A percentile compares a stretch with the other conserved stretches of the same genome.
Evolutionary conservation across 2,888 invertebrate genomes (phyloP).

Genomic region (Acleris cristana): DNA sequence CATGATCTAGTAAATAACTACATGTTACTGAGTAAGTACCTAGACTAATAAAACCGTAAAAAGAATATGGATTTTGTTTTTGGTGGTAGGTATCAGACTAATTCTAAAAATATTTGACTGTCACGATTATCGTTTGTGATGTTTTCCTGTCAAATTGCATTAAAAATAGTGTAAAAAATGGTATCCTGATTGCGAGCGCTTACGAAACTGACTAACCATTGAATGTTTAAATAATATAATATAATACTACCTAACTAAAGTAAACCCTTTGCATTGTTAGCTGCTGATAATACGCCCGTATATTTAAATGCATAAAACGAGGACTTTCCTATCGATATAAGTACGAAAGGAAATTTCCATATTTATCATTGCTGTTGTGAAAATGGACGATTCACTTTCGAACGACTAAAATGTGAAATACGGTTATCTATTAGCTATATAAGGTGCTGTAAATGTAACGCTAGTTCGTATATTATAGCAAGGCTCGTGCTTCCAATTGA

Average conservation of each 20-base stretch:
- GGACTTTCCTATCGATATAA: constrained; percentile 31
- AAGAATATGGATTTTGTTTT: too few relatives aligned
- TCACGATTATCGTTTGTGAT: too few relatives aligned
- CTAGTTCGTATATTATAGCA: constrained; percentile 51
- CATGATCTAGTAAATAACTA: too few relatives aligned
- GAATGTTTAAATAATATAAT: too few relatives aligned
- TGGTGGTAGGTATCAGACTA: too few relatives aligned
- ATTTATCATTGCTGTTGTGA: constrained; percentile 5
- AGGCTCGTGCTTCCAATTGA: constrained; percentile 62
- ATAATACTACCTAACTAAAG: neutral
- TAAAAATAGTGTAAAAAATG: too few relatives aligned
- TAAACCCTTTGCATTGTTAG: constrained; percentile 30
- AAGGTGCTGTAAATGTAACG: constrained; percentile 42
- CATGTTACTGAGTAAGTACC: too few relatives aligned
- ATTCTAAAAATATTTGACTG: too few relatives aligned
- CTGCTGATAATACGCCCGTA: constrained; percentile 31
- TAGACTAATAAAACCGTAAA: too few relatives aligned
- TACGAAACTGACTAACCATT: too few relatives aligned
- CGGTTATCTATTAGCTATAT: constrained; percentile 28
- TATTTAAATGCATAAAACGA: constrained; percentile 27
- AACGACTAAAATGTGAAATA: constrained; percentile 23
- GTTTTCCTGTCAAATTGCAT: too few relatives aligned
- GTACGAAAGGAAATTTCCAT: constrained; percentile 17
- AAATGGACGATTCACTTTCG: constrained; percentile 27
- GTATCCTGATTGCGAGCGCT: too few relatives aligned